Evolutionary conservation across 2,888 invertebrate species (phyloP).

Genomic region (Diadromus collaris): DNA sequence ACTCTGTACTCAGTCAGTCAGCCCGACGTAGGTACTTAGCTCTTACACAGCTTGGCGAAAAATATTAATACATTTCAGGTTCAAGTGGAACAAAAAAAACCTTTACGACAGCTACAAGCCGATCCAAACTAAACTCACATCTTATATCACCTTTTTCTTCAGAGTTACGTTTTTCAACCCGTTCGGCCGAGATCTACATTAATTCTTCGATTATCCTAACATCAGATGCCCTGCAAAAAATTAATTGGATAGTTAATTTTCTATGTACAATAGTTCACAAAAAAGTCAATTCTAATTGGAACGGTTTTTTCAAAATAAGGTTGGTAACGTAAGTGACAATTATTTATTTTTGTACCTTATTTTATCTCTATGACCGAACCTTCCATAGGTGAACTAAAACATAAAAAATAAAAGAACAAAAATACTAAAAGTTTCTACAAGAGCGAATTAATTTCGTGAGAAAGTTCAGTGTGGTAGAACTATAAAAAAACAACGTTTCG

Average conservation of each 20-base stretch:
- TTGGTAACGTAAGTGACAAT: neutral
- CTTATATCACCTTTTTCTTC: neutral
- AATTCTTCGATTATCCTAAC: neutral
- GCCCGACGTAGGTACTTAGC: slow-evolving; percentile 27
- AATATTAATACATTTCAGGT: slow-evolving; percentile 7
- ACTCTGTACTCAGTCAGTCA: slow-evolving; percentile 26
- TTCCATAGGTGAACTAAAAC: neutral
- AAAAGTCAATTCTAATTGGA: too few relatives aligned
- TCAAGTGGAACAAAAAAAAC: slow-evolving; percentile 3
- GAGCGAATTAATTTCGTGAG: slow-evolving; percentile 21
- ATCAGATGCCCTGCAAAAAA: neutral
- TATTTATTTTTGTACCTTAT: neutral
- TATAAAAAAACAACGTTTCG: neutral
- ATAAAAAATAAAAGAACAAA: neutral
- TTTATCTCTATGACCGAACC: neutral
- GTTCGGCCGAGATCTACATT: neutral
- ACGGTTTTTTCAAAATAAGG: neutral
- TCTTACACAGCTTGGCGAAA: slow-evolving; percentile 22
- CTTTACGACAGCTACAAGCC: neutral
- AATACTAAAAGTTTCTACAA: neutral
- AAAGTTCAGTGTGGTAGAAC: slow-evolving; percentile 16
- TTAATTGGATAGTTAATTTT: neutral
- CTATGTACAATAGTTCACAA: neutral
- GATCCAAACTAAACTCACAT: neutral
- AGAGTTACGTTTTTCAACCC: neutral